phyloP scores from a whole-genome alignment of 2,888 invertebrate genomes.

The Tetramorium bicarinatum region DNA sequence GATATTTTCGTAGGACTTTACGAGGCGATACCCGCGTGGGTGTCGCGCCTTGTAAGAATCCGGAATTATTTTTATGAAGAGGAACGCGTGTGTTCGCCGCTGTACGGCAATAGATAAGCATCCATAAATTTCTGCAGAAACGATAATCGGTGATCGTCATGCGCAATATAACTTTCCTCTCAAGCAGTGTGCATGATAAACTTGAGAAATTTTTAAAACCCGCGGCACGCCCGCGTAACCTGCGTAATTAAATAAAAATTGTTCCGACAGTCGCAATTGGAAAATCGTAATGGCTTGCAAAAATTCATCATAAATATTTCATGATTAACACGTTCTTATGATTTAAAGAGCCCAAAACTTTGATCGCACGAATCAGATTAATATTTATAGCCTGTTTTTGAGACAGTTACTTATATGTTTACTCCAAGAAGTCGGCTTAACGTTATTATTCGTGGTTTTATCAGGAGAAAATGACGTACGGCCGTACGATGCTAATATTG shows the following conservation, averaged over 20 bases:
- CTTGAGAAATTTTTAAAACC: constrained; percentile 1
- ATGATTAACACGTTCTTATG: not conserved
- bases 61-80: constrained; percentile 63
- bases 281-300: not conserved
- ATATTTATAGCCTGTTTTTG: not conserved
- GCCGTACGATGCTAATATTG: constrained; percentile 48
- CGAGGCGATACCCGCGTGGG: constrained; percentile 68
- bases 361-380: not conserved
- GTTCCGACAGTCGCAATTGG: not conserved
- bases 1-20: constrained; percentile 71
- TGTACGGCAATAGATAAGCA: constrained; percentile 64
- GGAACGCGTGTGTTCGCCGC: constrained; percentile 52
- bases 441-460: not conserved
- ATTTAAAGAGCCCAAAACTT: not conserved
- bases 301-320: not conserved
- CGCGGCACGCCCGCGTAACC: no score
- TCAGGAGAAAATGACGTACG: not conserved
- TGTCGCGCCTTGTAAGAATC: constrained; percentile 47
- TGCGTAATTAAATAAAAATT: constrained; percentile 11
- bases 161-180: constrained; percentile 36
- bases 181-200: not conserved
- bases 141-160: constrained; percentile 65
- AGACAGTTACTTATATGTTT: not conserved
- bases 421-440: not conserved
- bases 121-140: constrained; percentile 55